Conservation (phyloP, 2,797 vertebrate genomes). For the Melanogrammus aeglefinus region DNA sequence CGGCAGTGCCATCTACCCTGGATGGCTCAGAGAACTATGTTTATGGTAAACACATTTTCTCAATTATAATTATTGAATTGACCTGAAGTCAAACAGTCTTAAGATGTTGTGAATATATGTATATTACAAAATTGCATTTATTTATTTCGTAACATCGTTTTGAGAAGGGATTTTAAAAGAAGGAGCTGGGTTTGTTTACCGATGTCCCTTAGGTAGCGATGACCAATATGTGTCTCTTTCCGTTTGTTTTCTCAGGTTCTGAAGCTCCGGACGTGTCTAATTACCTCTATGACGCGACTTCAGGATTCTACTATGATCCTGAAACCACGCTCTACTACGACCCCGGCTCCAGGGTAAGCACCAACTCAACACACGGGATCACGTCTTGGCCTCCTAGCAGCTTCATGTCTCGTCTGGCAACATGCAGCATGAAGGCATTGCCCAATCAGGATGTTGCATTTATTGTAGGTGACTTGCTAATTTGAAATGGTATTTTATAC, state of each 20-base stretch:
- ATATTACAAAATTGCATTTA: neutral
- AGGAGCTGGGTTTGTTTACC: too few relatives aligned
- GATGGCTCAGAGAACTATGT: conserved; percentile 53
- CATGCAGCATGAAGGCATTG: neutral
- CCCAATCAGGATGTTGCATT: neutral
- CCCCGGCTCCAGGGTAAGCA: conserved; percentile 87
- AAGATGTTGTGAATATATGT: too few relatives aligned
- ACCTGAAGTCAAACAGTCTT: neutral
- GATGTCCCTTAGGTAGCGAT: neutral
- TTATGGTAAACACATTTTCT: conserved; percentile 42
- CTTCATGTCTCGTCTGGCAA: neutral
- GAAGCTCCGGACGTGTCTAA: conserved; percentile 85
- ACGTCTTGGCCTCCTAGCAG: neutral
- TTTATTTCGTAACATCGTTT: too few relatives aligned
- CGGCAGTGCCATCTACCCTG: conserved; percentile 30
- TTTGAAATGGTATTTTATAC: neutral
- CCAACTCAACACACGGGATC: neutral
- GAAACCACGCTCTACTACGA: conserved; percentile 93
- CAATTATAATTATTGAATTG: neutral
- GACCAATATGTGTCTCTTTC: neutral
- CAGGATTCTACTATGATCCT: conserved; percentile 95
- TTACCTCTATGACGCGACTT: conserved; percentile 92
- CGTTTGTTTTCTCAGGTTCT: conserved; percentile 51
- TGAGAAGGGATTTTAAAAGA: too few relatives aligned
- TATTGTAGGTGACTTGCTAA: neutral